Base-by-base conservation (phyloP, 2,888 invertebrate genomes). In the Scrobipalpa costella region DNA sequence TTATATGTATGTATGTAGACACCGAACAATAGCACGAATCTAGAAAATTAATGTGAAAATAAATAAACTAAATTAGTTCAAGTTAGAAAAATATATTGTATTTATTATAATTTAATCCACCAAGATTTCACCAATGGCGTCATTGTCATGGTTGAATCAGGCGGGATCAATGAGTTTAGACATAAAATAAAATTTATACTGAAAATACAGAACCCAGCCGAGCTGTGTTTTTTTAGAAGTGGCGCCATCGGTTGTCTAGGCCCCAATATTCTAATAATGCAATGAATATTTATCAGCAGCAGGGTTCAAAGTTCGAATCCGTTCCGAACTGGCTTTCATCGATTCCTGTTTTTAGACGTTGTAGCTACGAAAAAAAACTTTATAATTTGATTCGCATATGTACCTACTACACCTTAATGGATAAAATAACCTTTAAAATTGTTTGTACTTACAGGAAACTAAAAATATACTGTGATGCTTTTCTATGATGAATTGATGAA, bases 261-360 rank as follows among this genome's bases (percentile, higher is more conserved):
- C 40, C 15, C 44, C 8, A 44, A 44, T 15, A 44, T 44, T 44
- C 44, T 44, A 44, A 44, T 44, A 9, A 15, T 44, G 3, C 44
- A 44, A 44, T 44, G 44, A 44, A 44, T 44, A 44, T 44, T 44
- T 44, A 44, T 44, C 44, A 44, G 44, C 44, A 44, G 7, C 44
- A 7, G 44, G 44, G 44, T 44, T 44, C 44, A 44, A 44, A 44
- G 44, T 44, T 44, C n/a, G n/a, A 44, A 40, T 44, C n/a, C 44
- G 44, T 44, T 44, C 5, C 44, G 15, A 44, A 44, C 44, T n/a
- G 15, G 44, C 44, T 44, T n/a, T 6, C 15, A 13, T 40, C 40
- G 44, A 27, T 3, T 44, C 44, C n/a, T 6, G 44, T 44, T 44
- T 9, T 6, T 15, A 40, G 11, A 2, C 9, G 11, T 38, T 8